Percentiles rank a stretch among this genome's conserved stretches.
phyloP scores from a whole-genome alignment of 1,140 invertebrate genomes.

The Rhysida immarginata region DNA sequence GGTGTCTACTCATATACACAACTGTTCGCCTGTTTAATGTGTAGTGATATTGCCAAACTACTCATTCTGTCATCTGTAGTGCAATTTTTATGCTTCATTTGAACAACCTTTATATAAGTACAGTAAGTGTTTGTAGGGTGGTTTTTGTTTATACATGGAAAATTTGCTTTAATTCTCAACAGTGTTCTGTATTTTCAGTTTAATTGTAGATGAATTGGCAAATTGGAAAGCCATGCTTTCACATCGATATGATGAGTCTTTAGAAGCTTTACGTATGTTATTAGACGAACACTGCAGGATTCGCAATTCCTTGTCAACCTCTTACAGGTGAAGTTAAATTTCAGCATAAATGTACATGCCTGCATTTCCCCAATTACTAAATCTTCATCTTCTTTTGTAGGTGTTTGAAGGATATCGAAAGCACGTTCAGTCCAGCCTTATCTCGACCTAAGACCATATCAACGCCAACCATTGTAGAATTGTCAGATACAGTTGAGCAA shows the following conservation, averaged over 20 bases:
- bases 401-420: constrained; percentile 28
- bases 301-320: constrained; percentile 42
- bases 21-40: no score
- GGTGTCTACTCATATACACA: no score
- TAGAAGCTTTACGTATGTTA: constrained; percentile 17
- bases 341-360: constrained; percentile 49
- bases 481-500: constrained; percentile 18
- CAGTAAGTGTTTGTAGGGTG: no score
- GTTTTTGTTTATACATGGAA: no score
- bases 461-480: constrained; percentile 10
- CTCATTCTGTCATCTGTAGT: no score
- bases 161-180: no score
- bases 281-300: constrained; percentile 7
- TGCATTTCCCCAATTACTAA: no score
- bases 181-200: no score
- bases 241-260: constrained; percentile 24
- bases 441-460: constrained; percentile 15
- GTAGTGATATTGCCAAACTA: no score
- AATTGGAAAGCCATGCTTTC: constrained; percentile 58
- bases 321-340: constrained; percentile 54
- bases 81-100: no score
- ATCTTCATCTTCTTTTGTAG: constrained; percentile 37
- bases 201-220: constrained; percentile 79
- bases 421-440: constrained; percentile 32
- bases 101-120: no score